A percentile compares a stretch with the other conserved stretches of the same genome.
phyloP scores from a whole-genome alignment of 2,113 vertebrate genomes.

The Epinephelus fuscoguttatus region DNA sequence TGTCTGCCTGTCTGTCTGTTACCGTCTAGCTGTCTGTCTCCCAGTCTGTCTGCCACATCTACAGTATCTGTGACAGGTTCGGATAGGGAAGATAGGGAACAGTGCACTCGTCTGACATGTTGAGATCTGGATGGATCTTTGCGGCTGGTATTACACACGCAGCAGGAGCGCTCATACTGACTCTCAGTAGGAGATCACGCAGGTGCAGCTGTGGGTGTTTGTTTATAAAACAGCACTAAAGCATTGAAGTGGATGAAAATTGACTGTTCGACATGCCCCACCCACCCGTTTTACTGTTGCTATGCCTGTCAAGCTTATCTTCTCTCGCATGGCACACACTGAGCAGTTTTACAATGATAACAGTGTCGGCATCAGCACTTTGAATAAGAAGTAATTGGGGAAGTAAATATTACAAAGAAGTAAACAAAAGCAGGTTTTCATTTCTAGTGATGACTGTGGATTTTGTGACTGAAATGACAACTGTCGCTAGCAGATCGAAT shows the following conservation, averaged over 20 bases:
- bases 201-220: neutral
- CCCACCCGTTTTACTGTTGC: neutral
- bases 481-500: neutral
- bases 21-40: constrained; percentile 10
- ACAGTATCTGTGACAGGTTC: constrained; percentile 30
- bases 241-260: neutral
- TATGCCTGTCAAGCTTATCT: neutral
- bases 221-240: neutral
- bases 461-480: too few species aligned
- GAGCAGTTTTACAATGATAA: neutral
- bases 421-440: too few species aligned
- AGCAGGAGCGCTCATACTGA: constrained; percentile 8
- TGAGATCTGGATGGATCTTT: constrained; percentile 41
- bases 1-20: constrained; percentile 41
- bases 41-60: constrained; percentile 26
- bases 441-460: too few species aligned
- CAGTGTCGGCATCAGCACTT: neutral
- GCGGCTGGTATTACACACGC: constrained; percentile 22
- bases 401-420: too few species aligned
- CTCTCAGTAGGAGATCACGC: constrained; percentile 6
- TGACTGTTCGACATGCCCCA: neutral
- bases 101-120: constrained; percentile 30
- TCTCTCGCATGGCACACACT: neutral
- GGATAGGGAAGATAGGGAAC: constrained; percentile 37
- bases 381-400: too few species aligned